A percentile compares a stretch with the other conserved stretches of the same genome.
phyloP scores from a whole-genome alignment of 92 coral and sea anemone species.

The Galaxea fascicularis region DNA sequence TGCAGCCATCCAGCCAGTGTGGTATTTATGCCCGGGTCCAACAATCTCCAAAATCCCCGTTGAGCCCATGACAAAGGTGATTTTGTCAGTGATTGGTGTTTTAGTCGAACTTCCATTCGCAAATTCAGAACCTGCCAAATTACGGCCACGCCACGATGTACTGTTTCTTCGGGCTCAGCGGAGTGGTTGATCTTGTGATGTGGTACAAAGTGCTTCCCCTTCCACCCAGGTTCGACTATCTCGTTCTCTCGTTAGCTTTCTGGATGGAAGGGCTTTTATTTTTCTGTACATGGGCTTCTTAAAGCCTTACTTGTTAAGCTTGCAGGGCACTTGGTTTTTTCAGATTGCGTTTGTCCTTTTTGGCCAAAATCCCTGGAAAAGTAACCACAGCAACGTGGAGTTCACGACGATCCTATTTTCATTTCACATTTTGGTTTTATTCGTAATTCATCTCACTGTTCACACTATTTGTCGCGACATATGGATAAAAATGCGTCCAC shows the following conservation, averaged over 20 bases:
- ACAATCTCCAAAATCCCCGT: slow-evolving; percentile 26
- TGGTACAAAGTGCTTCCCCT: slow-evolving; percentile 46
- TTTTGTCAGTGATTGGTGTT: slow-evolving; percentile 33
- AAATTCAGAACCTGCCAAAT: slow-evolving; percentile 13
- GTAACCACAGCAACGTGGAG: slow-evolving; percentile 26
- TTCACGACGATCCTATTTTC: slow-evolving; percentile 55
- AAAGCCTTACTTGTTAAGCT: slow-evolving; percentile 32
- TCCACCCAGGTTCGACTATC: slow-evolving; percentile 47
- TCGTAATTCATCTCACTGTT: slow-evolving; percentile 4
- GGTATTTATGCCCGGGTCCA: slow-evolving; percentile 11
- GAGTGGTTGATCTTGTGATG: slow-evolving; percentile 54
- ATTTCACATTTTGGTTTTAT: slow-evolving; percentile 32
- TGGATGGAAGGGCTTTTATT: slow-evolving; percentile 67
- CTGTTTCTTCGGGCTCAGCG: slow-evolving; percentile 61
- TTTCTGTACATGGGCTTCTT: slow-evolving; percentile 31
- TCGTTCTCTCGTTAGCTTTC: slow-evolving; percentile 38
- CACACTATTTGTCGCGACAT: slow-evolving; percentile 4
- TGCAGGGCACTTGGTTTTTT: slow-evolving; percentile 68
- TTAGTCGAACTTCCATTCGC: slow-evolving; percentile 14
- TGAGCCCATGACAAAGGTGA: slow-evolving; percentile 47
- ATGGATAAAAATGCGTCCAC: not conserved
- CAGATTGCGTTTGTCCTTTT: slow-evolving; percentile 49
- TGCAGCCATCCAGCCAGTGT: not conserved
- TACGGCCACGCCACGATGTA: slow-evolving; percentile 63
- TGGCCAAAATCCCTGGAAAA: slow-evolving; percentile 40